Evolutionary conservation across 2,113 vertebrate genomes (phyloP).

Genomic region (Protobothrops mucrosquamatus): DNA sequence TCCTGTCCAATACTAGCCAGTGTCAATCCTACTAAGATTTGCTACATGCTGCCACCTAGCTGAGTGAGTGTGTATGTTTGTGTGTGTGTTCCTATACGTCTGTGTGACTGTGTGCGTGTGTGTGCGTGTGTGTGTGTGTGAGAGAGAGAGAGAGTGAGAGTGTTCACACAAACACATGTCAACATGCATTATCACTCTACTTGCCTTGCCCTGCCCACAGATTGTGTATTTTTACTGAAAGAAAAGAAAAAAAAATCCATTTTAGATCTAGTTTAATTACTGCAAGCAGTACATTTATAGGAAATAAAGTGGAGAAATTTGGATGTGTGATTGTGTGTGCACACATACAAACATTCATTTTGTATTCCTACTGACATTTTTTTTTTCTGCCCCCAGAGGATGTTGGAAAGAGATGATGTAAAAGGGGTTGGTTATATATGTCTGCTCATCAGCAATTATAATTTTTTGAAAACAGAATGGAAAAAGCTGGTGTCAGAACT

Average conservation of each 20-base stretch:
- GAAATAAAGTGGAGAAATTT: neutral
- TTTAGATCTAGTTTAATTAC: neutral
- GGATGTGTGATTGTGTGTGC: neutral
- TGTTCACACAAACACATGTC: neutral
- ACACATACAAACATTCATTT: neutral
- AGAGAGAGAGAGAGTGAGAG: no score
- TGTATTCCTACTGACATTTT: neutral
- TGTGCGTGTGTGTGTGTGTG: no score
- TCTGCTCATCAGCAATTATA: neutral
- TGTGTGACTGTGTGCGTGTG: neutral
- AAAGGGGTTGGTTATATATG: neutral
- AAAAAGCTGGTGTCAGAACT: neutral
- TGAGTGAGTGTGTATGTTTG: neutral
- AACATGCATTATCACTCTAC: neutral
- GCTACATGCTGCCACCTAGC: neutral
- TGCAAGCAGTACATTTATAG: neutral
- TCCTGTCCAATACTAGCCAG: neutral
- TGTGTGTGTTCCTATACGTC: neutral
- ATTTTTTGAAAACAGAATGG: neutral
- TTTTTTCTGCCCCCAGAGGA: neutral
- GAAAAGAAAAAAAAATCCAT: neutral
- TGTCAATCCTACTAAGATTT: neutral
- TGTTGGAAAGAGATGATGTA: neutral
- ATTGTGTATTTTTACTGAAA: neutral
- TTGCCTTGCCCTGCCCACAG: neutral